Conservation (phyloP, 2,888 invertebrate genomes). For the Phortica magna region DNA sequence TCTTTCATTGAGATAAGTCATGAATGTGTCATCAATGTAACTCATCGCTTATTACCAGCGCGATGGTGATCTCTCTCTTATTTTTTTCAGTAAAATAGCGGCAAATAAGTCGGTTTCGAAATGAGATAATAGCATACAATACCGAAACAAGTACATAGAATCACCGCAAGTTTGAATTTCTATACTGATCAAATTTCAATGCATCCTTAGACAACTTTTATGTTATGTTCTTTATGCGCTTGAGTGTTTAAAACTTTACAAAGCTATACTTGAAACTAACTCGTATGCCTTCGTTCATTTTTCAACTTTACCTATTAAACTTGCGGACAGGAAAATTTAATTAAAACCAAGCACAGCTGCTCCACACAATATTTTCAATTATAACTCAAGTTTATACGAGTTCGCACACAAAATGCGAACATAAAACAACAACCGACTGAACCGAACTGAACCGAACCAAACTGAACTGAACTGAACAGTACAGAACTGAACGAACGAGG, state of each 20-base stretch:
- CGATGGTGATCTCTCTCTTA: too few species aligned
- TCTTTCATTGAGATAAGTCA: too few species aligned
- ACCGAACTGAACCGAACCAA: neutral
- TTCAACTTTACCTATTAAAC: slow-evolving; percentile 69
- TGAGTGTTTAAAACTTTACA: neutral
- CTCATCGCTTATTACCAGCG: too few species aligned
- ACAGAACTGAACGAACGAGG: neutral
- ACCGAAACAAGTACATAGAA: too few species aligned
- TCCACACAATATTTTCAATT: slow-evolving; percentile 64
- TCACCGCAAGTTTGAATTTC: too few species aligned
- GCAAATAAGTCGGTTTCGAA: too few species aligned
- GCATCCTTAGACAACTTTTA: neutral
- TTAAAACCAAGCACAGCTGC: slow-evolving; percentile 69
- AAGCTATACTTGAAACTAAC: neutral
- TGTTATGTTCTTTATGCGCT: neutral
- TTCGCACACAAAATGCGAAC: slow-evolving; percentile 3
- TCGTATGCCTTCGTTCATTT: slow-evolving; percentile 54
- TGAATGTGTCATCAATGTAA: too few species aligned
- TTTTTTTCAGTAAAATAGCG: too few species aligned
- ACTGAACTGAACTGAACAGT: neutral
- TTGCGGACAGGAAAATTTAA: slow-evolving; percentile 70
- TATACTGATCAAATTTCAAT: neutral
- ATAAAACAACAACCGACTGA: neutral
- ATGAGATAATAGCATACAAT: too few species aligned
- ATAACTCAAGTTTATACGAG: slow-evolving; percentile 65